A percentile compares a stretch with the other conserved stretches of the same genome.
Evolutionary conservation across 1,140 invertebrate genomes (phyloP).

Genomic region (Frieseomelitta varia): DNA sequence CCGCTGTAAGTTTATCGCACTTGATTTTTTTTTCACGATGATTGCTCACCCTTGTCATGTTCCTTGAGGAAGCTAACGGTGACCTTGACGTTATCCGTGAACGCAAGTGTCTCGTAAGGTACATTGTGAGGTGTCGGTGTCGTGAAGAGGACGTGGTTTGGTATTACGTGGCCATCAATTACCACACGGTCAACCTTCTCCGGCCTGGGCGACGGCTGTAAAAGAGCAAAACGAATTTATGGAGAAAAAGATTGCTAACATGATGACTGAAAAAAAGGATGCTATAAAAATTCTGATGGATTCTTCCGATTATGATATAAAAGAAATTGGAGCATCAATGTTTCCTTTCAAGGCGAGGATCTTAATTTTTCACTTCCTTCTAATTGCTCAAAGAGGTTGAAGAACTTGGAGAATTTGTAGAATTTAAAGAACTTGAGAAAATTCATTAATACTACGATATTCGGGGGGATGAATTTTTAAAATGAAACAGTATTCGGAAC

Average conservation of each 20-base stretch:
- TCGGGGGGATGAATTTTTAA: no score
- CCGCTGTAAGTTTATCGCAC: not conserved
- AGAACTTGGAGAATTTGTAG: no score
- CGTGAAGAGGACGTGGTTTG: slow-evolving; percentile 92
- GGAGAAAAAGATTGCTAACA: not conserved
- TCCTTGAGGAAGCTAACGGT: slow-evolving; percentile 88
- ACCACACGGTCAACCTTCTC: slow-evolving; percentile 91
- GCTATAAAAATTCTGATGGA: no score
- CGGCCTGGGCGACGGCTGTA: slow-evolving; percentile 85
- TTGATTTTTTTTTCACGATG: not conserved
- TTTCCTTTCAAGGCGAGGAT: no score
- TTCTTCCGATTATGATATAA: no score
- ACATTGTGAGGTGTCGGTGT: slow-evolving; percentile 87
- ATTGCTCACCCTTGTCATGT: slow-evolving; percentile 79
- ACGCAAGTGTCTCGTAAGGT: slow-evolving; percentile 90
- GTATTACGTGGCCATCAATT: slow-evolving; percentile 95
- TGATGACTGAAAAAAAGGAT: no score
- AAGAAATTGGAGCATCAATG: not conserved
- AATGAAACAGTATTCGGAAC: no score
- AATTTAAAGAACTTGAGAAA: no score
- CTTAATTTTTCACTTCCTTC: not conserved
- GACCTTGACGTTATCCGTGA: slow-evolving; percentile 91
- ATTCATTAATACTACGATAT: no score
- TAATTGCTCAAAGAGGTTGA: no score
- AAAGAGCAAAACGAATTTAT: slow-evolving; percentile 55